Evolutionary conservation across 2,888 invertebrate species (phyloP), one percentile per base, ranked within the genome.

Genomic region (Morpho helenor): DNA sequence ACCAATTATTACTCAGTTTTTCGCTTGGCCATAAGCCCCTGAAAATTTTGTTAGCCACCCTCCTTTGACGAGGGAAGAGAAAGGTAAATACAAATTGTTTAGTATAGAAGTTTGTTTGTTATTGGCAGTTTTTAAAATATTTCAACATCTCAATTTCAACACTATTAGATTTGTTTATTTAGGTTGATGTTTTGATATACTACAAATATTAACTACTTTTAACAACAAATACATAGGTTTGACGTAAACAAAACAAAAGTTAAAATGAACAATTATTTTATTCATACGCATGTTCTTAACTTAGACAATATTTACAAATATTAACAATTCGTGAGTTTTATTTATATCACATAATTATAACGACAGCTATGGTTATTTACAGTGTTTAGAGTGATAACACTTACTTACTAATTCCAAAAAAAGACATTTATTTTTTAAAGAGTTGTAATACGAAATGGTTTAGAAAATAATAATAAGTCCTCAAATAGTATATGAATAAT

Each of bases 231-330:
- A 0, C 31, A 3, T 31, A 31, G 31, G 31, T 31, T 31, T 31
- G 31, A 31, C 31, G 31, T 31, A 5, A 31, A 1, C 2, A 63
- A 84, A 79, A 83, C 75, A 63, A 68, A 57, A 7, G 55, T 64
- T 61, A 74, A 82, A 80, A 80, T 84, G 81, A 87, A 86, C 86
- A 85, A 68, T 81, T 78, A 76, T 78, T 79, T 77, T 74, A 78
- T 78, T 75, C 77, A 54, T 74, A 77, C 73, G 76, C 74, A 76
- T 71, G 74, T 68, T 65, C 77, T 77, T 84, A 82, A 57, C 52
- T 48, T 59, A 75, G 72, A 66, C 64, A 54, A 50, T 85, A 86
- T 86, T 76, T 86, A 86, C 85, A 86, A 72, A 71, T 71, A 71
- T 71, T 71, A 79, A 78, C 76, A 76, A 71, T 70, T 71, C 70